These are phyloP conservation scores for Salminus brasiliensis DNA, from an alignment of 2,113 vertebrate genomes.

Conservation along the genomic window DNA sequence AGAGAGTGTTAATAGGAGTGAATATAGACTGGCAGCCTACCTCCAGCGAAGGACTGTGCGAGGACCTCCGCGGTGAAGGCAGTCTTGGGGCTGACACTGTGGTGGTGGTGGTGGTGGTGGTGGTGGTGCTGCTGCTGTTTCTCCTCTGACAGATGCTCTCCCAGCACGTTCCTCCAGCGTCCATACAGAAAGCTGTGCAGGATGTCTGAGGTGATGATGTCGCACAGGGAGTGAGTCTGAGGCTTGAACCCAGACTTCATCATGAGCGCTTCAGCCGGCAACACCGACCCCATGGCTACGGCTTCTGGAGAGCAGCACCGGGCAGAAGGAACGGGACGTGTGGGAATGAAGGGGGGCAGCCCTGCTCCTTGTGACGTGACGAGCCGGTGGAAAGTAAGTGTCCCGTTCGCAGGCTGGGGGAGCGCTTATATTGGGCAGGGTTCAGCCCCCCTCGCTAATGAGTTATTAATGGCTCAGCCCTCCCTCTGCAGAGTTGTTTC, in stretches of 20 bases:
- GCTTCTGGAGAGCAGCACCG: too few species aligned
- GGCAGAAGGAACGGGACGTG: background rate
- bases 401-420: conserved; percentile 60
- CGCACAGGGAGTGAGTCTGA: conserved; percentile 84
- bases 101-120: conserved; percentile 20
- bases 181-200: conserved; percentile 97
- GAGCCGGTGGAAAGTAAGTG: conserved; percentile 53
- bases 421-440: conserved; percentile 84
- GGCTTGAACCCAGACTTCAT: conserved; percentile 90
- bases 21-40: conserved; percentile 66
- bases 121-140: conserved; percentile 63
- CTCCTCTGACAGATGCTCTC: conserved; percentile 90
- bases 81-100: conserved; percentile 81
- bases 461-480: conserved; percentile 96
- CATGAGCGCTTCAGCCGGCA: conserved; percentile 87
- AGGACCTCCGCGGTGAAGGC: conserved; percentile 96
- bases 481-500: conserved; percentile 81
- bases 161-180: conserved; percentile 93
- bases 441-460: conserved; percentile 90
- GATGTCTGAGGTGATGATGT: conserved; percentile 96
- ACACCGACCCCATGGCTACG: conserved; percentile 87
- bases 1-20: background rate
- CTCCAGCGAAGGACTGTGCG: conserved; percentile 94
- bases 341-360: background rate
- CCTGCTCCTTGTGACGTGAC: conserved; percentile 53